Base-by-base conservation (phyloP, 2,113 vertebrate species). In the Mobula hypostoma region DNA sequence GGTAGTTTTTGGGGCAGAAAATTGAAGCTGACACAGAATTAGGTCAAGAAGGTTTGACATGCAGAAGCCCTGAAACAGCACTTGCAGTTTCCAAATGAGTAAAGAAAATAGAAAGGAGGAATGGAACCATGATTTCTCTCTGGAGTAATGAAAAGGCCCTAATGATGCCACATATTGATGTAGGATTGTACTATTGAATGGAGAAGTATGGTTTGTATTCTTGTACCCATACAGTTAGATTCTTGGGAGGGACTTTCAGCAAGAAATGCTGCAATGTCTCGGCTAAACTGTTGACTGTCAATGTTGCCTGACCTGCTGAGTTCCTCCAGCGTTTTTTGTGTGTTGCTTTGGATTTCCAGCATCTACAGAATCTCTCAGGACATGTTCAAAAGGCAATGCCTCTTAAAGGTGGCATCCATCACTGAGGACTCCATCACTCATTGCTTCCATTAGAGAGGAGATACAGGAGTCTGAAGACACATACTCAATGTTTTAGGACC, bases 1-100 rank as follows among this genome's bases (percentile, higher is more conserved):
- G 94, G 61, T n/a, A 94, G 85, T 85, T 94, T 83, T 94, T 94
- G 48, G 94, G 94, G 74, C 94, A 77, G 94, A 93, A 90, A 32
- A 82, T 94, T 94, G 80, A 70, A 94, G 92, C 68, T 40, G n/a
- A 66, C 61, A 32, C 29, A 36, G 68, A 83, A 94, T 63, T 93
- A 78, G 94, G 94, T 94, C 94, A 94, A 58, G 68, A 72, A 76
- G 24, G 24, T 21, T 29, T 93, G 68, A 56, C 24, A 36, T 74
- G 70, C 27, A 56, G 24, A 56, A 29, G 68, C 66, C 63, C 1
- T 74, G 90, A 74, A 93, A 93, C 36, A 93, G 68, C 70, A 74
- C 2, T 70, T 56, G 36, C 27, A 74, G 70, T 56, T 93, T 93
- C 21, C 91, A 93, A 63, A 40, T 56, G 24, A 74, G 61, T 66